These are phyloP conservation scores for Fukomys damarensis DNA, from an alignment of 2,113 vertebrate genomes.

Conservation along the genomic window DNA sequence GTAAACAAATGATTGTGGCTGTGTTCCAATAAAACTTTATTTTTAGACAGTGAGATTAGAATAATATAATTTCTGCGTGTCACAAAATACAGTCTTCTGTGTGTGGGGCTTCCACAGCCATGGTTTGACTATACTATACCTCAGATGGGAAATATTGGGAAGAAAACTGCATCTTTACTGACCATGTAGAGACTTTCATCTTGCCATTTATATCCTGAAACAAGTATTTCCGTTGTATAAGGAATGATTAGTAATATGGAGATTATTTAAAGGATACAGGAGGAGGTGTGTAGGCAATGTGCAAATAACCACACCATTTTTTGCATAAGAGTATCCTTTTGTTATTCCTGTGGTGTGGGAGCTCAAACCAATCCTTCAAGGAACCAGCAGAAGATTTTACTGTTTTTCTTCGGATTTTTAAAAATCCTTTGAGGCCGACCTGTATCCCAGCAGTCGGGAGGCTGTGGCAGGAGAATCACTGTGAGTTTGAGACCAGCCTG, in stretches of 20 bases:
- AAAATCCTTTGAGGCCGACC: neutral
- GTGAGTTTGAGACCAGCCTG: no score
- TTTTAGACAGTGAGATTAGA: conserved; percentile 58
- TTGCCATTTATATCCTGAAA: neutral
- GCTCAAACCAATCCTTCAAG: no score
- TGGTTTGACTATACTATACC: neutral
- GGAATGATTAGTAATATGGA: neutral
- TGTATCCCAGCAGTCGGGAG: no score
- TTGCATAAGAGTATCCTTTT: neutral
- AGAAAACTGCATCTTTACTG: no score
- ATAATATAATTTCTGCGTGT: conserved; percentile 33
- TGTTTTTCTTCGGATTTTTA: neutral
- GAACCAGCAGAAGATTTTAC: neutral
- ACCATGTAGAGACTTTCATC: neutral
- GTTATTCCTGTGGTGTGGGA: neutral
- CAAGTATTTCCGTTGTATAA: neutral
- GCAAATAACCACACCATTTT: neutral
- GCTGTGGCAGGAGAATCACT: no score
- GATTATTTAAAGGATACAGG: neutral
- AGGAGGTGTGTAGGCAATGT: neutral
- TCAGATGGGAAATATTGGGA: neutral
- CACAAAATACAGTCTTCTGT: neutral
- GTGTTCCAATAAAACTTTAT: conserved; percentile 55
- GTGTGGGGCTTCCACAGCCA: neutral
- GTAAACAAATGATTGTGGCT: neutral